Percentiles rank a stretch among this genome's conserved stretches.
phyloP scores from a whole-genome alignment of 2,113 vertebrate species.

The Amazona vittata region DNA sequence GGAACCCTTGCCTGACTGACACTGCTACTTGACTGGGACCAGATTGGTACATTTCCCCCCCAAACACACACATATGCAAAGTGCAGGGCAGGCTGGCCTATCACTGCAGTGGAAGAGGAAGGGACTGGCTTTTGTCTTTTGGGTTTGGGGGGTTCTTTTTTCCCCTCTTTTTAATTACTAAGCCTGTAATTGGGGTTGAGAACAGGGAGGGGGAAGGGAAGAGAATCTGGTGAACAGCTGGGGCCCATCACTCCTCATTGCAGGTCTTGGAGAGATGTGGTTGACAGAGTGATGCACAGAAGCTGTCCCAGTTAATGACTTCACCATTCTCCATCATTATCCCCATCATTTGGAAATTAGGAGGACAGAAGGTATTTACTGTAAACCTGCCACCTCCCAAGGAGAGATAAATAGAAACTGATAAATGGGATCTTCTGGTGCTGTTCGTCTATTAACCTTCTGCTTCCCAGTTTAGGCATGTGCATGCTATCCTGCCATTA shows the following conservation, averaged over 20 bases:
- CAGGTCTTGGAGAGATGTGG: slow-evolving; percentile 87
- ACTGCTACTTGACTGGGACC: background rate
- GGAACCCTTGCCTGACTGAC: background rate
- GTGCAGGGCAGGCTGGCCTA: background rate
- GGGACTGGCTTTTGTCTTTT: background rate
- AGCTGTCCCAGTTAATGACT: slow-evolving; percentile 98
- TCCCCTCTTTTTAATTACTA: slow-evolving; percentile 8
- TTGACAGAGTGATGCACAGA: slow-evolving; percentile 99
- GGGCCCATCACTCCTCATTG: slow-evolving; percentile 96
- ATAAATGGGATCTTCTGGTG: slow-evolving; percentile 96
- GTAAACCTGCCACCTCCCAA: slow-evolving; percentile 99
- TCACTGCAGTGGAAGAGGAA: background rate
- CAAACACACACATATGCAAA: background rate
- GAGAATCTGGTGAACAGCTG: slow-evolving; percentile 86
- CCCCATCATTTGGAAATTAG: slow-evolving; percentile 99
- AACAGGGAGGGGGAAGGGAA: slow-evolving; percentile 60
- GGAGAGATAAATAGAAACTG: slow-evolving; percentile 99
- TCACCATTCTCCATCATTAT: slow-evolving; percentile 99
- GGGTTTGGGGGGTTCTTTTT: background rate
- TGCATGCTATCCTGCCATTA: slow-evolving; percentile 92
- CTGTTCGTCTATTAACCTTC: slow-evolving; percentile 98
- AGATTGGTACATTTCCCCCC: rapidly evolving
- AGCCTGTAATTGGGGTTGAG: slow-evolving; percentile 51
- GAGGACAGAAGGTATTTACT: slow-evolving; percentile 99
- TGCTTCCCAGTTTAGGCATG: slow-evolving; percentile 92